Percentiles rank a stretch among this genome's conserved stretches.
Conservation (phyloP, 2,888 invertebrate genomes). For the Aradus depressus region DNA sequence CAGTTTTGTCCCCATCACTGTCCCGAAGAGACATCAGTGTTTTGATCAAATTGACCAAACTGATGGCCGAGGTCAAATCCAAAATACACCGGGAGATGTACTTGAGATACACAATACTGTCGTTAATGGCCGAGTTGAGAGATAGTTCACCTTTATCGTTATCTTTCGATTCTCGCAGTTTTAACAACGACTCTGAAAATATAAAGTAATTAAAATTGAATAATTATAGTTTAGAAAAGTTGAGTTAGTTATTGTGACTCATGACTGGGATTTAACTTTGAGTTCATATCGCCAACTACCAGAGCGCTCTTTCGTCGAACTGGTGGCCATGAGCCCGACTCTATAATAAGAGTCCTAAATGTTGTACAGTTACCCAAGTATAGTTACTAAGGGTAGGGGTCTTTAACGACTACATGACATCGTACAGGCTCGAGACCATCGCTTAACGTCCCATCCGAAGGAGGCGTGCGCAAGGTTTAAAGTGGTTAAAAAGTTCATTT, state of each 20-base stretch:
- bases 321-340: too few species aligned
- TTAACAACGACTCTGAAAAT: constrained; percentile 20
- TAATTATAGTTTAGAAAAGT: neutral
- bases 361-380: too few species aligned
- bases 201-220: neutral
- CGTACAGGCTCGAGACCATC: too few species aligned
- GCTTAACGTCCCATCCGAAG: too few species aligned
- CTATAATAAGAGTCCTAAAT: too few species aligned
- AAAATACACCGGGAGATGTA: constrained; percentile 43
- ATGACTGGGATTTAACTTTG: too few species aligned
- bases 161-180: constrained; percentile 16
- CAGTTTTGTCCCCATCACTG: constrained; percentile 35
- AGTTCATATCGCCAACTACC: too few species aligned
- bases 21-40: constrained; percentile 40
- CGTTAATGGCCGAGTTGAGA: constrained; percentile 16
- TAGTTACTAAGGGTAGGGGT: too few species aligned
- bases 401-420: too few species aligned
- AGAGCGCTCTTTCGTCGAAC: too few species aligned
- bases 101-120: constrained; percentile 25
- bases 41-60: constrained; percentile 44
- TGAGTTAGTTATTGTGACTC: too few species aligned
- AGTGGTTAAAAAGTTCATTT: too few species aligned
- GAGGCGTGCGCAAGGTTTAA: neutral
- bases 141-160: constrained; percentile 14
- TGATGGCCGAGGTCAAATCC: constrained; percentile 45